Evolutionary conservation across 2,888 invertebrate genomes (phyloP).

Genomic region (Dryocosmus kuriphilus): DNA sequence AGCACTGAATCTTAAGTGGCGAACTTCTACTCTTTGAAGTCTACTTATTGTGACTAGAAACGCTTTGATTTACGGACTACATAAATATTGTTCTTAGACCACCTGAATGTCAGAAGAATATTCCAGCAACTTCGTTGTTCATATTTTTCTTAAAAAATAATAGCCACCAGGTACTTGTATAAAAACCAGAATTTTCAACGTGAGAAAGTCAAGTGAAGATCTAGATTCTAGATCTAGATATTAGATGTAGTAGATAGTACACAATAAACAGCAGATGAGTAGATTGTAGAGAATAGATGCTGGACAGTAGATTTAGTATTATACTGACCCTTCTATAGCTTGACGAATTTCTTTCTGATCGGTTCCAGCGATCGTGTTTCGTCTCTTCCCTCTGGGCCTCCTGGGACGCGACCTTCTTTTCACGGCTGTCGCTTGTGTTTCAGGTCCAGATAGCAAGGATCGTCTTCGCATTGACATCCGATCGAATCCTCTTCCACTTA

Average conservation of each 20-base stretch:
- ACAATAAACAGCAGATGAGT: neutral
- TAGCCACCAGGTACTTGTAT: neutral
- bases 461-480: conserved; percentile 92
- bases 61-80: conserved; percentile 26
- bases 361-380: conserved; percentile 94
- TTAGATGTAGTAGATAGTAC: neutral
- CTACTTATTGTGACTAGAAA: conserved; percentile 21
- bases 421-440: conserved; percentile 75
- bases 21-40: conserved; percentile 19
- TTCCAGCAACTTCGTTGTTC: neutral
- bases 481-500: conserved; percentile 92
- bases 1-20: conserved; percentile 22
- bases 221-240: neutral
- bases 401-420: conserved; percentile 86
- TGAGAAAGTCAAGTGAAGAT: conserved; percentile 1
- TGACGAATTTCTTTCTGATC: conserved; percentile 93
- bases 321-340: conserved; percentile 89
- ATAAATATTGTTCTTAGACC: conserved; percentile 12
- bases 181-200: neutral
- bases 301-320: neutral
- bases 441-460: conserved; percentile 82
- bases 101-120: conserved; percentile 8
- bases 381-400: conserved; percentile 89
- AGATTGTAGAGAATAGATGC: neutral
- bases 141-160: neutral